phyloP scores from a whole-genome alignment of 2,797 vertebrate genomes.

The Aeoliscus strigatus region DNA sequence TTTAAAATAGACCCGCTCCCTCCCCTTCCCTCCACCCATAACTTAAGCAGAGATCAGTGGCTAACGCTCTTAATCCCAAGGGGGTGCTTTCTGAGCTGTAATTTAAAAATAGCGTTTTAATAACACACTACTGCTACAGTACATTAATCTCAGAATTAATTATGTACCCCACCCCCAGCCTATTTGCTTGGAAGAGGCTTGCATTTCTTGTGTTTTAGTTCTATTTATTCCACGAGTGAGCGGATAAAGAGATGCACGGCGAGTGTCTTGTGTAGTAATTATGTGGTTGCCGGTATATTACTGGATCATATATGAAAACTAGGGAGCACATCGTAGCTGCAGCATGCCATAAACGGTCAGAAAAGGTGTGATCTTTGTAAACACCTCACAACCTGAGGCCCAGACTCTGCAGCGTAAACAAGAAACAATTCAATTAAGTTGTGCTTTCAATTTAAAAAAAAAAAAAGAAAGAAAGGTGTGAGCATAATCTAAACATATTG shows the following conservation, averaged over 20 bases:
- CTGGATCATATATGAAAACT: constrained; percentile 49
- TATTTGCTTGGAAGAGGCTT: constrained; percentile 74
- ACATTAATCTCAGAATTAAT: constrained; percentile 82
- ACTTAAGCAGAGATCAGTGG: constrained; percentile 79
- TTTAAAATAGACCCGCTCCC: constrained; percentile 59
- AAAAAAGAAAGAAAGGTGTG: constrained; percentile 4
- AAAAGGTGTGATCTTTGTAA: constrained; percentile 50
- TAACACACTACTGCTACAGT: constrained; percentile 79
- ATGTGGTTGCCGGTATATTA: constrained; percentile 61
- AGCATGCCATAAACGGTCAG: constrained; percentile 53
- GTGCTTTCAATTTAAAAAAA: constrained; percentile 38
- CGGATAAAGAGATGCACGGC: constrained; percentile 68
- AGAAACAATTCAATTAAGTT: constrained; percentile 56
- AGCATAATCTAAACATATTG: constrained; percentile 57
- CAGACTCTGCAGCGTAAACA: constrained; percentile 36
- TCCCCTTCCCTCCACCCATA: constrained; percentile 60
- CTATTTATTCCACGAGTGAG: constrained; percentile 71
- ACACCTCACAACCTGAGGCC: constrained; percentile 9
- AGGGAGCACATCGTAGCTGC: constrained; percentile 46
- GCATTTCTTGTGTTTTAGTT: constrained; percentile 73
- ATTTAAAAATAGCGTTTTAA: constrained; percentile 83
- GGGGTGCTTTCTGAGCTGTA: constrained; percentile 80
- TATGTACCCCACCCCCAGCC: constrained; percentile 75
- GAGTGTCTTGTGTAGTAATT: constrained; percentile 65
- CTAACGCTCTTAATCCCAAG: constrained; percentile 77